phyloP scores from a whole-genome alignment of 2,797 vertebrate genomes.

The Pterois miles region DNA sequence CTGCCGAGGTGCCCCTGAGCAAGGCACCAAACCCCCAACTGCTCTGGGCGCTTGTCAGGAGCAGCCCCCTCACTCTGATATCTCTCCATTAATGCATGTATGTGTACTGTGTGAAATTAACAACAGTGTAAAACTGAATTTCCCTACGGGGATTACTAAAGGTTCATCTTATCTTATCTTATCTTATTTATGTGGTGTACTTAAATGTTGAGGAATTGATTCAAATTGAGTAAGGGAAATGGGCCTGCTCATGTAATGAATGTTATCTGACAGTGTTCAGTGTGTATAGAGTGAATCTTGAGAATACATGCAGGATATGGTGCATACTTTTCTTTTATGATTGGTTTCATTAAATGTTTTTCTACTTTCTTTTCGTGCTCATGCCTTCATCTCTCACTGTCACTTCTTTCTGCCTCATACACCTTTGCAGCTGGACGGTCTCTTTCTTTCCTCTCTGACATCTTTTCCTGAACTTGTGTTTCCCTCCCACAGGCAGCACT shows the following conservation, averaged over 20 bases:
- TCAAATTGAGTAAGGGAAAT: background rate
- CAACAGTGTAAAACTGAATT: too few species aligned
- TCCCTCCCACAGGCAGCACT: constrained; percentile 86
- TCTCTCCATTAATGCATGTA: too few species aligned
- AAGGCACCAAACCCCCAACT: too few species aligned
- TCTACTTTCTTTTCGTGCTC: background rate
- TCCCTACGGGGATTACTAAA: too few species aligned
- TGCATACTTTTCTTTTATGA: background rate
- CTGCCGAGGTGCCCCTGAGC: too few species aligned
- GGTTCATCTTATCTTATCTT: too few species aligned
- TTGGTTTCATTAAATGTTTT: background rate
- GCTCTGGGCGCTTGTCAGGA: too few species aligned
- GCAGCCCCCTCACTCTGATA: too few species aligned
- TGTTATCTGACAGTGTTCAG: background rate
- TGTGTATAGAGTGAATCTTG: background rate
- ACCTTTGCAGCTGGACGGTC: background rate
- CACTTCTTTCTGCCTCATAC: background rate
- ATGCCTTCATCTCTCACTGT: background rate
- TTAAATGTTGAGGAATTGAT: background rate
- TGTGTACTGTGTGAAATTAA: too few species aligned
- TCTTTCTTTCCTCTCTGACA: background rate
- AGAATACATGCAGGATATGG: background rate
- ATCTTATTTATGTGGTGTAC: background rate
- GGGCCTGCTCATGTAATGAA: accelerated
- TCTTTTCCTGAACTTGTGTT: constrained; percentile 29